Conservation (phyloP, 2,888 invertebrate species). For the Galerucella calmariensis region DNA sequence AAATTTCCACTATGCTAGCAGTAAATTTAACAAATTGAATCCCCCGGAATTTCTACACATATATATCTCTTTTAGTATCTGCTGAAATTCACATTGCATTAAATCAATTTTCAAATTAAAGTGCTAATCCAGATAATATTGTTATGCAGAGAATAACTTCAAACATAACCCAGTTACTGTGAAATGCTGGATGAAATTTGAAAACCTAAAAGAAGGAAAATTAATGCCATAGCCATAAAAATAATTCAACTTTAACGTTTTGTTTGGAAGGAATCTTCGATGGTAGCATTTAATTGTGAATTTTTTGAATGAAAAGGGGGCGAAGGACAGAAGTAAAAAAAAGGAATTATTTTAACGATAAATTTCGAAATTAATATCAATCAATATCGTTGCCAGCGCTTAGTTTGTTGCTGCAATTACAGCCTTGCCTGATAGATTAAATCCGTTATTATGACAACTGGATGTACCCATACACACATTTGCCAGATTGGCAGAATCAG, state of each 20-base stretch:
- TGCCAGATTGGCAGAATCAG: slow-evolving; percentile 32
- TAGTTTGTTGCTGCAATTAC: not conserved
- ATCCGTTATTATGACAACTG: slow-evolving; percentile 23
- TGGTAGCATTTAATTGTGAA: too few species aligned
- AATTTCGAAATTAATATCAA: too few species aligned
- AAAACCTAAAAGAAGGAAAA: not conserved
- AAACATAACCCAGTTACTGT: not conserved
- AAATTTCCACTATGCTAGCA: slow-evolving; percentile 45
- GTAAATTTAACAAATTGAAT: slow-evolving; percentile 46
- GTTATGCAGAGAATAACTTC: slow-evolving; percentile 5
- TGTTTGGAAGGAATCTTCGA: too few species aligned
- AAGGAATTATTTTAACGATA: too few species aligned
- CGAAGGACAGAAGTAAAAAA: too few species aligned
- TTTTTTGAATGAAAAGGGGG: too few species aligned
- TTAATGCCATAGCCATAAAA: too few species aligned
- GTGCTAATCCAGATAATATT: slow-evolving; percentile 12
- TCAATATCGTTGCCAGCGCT: too few species aligned
- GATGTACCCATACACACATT: slow-evolving; percentile 23
- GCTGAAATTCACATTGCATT: slow-evolving; percentile 39
- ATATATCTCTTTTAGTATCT: slow-evolving; percentile 36
- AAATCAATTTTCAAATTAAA: slow-evolving; percentile 33
- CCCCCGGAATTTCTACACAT: slow-evolving; percentile 33
- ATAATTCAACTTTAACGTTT: too few species aligned
- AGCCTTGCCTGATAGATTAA: not conserved
- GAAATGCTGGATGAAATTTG: not conserved